These are phyloP conservation scores for Molossus molossus DNA, from an alignment of 2,797 vertebrate species.

Conservation along the genomic window DNA sequence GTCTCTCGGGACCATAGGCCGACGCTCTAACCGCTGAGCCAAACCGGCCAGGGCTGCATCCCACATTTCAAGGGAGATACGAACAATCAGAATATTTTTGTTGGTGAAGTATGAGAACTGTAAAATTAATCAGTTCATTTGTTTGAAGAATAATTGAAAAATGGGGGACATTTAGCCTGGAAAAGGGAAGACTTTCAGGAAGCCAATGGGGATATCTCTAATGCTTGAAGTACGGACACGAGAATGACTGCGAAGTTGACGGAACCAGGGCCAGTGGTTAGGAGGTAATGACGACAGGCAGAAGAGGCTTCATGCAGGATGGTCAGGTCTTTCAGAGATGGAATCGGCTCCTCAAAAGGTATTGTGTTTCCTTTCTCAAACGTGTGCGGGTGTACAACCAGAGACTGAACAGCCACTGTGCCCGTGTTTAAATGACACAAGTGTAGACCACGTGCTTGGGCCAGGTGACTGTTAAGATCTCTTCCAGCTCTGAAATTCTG, in stretches of 20 bases:
- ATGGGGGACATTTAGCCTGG: neutral
- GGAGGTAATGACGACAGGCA: neutral
- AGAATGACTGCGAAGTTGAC: neutral
- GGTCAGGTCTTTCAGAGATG: neutral
- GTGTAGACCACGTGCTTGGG: neutral
- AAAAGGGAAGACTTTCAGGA: slow-evolving; percentile 37
- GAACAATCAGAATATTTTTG: neutral
- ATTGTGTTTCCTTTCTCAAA: neutral
- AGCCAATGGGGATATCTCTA: neutral
- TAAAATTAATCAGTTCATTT: neutral
- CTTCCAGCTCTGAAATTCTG: neutral
- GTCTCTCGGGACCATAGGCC: no score
- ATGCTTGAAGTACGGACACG: neutral
- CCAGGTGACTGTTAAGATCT: neutral
- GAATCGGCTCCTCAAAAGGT: neutral
- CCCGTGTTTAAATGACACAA: neutral
- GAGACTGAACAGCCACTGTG: neutral
- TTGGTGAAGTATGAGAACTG: slow-evolving; percentile 12
- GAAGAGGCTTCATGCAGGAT: neutral
- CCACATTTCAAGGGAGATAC: neutral
- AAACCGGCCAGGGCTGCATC: no score
- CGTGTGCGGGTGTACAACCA: neutral
- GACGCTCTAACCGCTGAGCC: no score
- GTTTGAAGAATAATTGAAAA: slow-evolving; percentile 31
- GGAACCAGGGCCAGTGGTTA: neutral